phyloP scores from a whole-genome alignment of 1,140 invertebrate genomes.

The Teleopsis dalmanni region DNA sequence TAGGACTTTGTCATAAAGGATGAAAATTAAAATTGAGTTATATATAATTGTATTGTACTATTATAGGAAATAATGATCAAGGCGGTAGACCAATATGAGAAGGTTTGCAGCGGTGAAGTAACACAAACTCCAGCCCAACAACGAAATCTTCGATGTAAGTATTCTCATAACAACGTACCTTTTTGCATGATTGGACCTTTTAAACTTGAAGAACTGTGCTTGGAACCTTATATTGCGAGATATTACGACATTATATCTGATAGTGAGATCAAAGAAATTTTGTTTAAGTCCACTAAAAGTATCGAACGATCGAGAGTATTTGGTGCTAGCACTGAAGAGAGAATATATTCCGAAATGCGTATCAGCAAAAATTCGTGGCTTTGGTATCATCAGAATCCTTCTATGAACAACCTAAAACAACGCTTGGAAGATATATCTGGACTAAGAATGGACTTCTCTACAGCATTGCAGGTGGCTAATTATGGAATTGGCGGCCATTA shows the following conservation, averaged over 20 bases:
- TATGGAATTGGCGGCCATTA: conserved; percentile 98
- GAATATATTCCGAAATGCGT: conserved; percentile 83
- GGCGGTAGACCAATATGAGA: conserved; percentile 59
- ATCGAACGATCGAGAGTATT: conserved; percentile 50
- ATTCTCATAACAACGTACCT: conserved; percentile 60
- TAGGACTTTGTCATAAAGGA: too few relatives aligned
- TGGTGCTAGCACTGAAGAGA: conserved; percentile 68
- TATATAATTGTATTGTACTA: too few relatives aligned
- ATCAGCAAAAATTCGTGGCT: conserved; percentile 96
- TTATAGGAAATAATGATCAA: too few relatives aligned
- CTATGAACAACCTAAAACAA: conserved; percentile 62
- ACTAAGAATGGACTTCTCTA: conserved; percentile 73
- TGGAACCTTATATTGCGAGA: conserved; percentile 76
- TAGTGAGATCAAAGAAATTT: conserved; percentile 82
- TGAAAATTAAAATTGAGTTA: too few relatives aligned
- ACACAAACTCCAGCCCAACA: conserved; percentile 37
- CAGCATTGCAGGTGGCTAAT: conserved; percentile 93
- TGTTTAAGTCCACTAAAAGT: too few relatives aligned
- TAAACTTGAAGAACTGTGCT: conserved; percentile 83
- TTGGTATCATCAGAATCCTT: conserved; percentile 65
- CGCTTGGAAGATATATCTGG: conserved; percentile 73
- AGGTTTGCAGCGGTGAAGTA: conserved; percentile 78
- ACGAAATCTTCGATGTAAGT: conserved; percentile 64
- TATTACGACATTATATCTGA: conserved; percentile 85
- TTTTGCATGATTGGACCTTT: conserved; percentile 74